Evolutionary conservation across 1,140 invertebrate species (phyloP), one percentile per base, ranked within the genome.

Genomic region (Stenopsyche tienmushanensis): DNA sequence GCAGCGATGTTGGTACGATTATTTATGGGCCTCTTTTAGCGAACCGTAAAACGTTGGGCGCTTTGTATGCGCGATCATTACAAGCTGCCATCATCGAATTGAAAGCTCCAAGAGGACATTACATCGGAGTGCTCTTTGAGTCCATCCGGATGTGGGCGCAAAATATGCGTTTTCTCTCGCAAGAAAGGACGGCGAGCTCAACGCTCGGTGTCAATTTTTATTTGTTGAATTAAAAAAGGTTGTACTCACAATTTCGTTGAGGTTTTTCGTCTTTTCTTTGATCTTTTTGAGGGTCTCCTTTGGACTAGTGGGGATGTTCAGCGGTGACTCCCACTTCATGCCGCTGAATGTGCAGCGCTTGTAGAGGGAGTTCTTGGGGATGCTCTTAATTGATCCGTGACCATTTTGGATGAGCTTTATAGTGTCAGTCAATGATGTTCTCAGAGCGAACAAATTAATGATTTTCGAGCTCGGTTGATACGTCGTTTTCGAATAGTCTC

Each of bases 61-160:
- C 57, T 45, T 60, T 60, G 39, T 42, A 18, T 60, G 39, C 15
- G 15, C 17, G 57, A n/a, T 18, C 39, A 13, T 15, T 20, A 60
- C 25, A 59, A 15, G 20, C 41, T 20, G 13, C 44, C 55, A 62
- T 15, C 7, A 20, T 20, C 3, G 44, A 29, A 50, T 50, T 62
- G 59, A 62, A 62, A 49, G 59, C 59, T 62, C 44, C 34, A 21
- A 10, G 42, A 23, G 57, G 57, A 45, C 59, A 50, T 62, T 62
- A 50, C 59, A 26, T 62, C 45, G 50, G 24, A 29, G n/a, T 8
- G 10, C 5, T 49, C 59, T 60, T 60, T 45, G 57, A 60, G 57
- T 45, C 42, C 21, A 39, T 34, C 18, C 39, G 9, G 13, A 54
- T 54, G 62, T 64, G 62, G 62, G 62, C 34, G 62, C 29, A 42